phyloP scores from a whole-genome alignment of 53 echinoderm and acorn worm genomes.

The Henricia sp. region DNA sequence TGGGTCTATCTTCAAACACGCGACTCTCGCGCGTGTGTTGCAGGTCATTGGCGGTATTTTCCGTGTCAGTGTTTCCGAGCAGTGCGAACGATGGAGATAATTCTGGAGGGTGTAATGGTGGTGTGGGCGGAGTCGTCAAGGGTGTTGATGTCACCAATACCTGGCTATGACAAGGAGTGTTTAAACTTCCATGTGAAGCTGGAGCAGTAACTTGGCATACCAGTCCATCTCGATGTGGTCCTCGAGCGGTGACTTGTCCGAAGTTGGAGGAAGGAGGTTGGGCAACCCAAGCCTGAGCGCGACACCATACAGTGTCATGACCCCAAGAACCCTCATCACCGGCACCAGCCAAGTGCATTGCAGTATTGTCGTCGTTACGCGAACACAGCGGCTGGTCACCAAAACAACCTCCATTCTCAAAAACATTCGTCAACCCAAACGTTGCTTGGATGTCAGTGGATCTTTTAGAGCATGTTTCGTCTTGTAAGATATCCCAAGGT shows the following conservation, averaged over 20 bases:
- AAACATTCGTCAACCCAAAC: conserved; percentile 18
- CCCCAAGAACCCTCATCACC: background rate
- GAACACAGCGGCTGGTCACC: background rate
- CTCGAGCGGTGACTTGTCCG: conserved; percentile 31
- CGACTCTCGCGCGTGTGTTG: conserved; percentile 54
- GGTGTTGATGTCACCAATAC: background rate
- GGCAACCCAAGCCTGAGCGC: background rate
- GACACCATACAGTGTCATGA: conserved; percentile 1
- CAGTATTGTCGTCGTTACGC: background rate
- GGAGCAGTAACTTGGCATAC: background rate
- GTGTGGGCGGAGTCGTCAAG: conserved; percentile 25
- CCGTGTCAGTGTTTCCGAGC: background rate
- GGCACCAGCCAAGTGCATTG: conserved; percentile 4
- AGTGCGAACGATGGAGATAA: background rate
- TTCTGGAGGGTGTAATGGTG: background rate
- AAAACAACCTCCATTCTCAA: background rate
- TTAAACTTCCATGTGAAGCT: conserved; percentile 11
- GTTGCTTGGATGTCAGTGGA: background rate
- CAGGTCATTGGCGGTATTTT: conserved; percentile 16
- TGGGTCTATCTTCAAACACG: conserved; percentile 23
- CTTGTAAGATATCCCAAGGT: background rate
- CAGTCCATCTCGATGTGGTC: background rate
- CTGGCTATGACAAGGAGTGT: conserved; percentile 13
- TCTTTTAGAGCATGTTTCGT: background rate
- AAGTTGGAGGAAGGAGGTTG: background rate